Evolutionary conservation across 2,113 vertebrate genomes (phyloP), one percentile per base, ranked within the genome.

Genomic region (Sylvilagus bachmani): DNA sequence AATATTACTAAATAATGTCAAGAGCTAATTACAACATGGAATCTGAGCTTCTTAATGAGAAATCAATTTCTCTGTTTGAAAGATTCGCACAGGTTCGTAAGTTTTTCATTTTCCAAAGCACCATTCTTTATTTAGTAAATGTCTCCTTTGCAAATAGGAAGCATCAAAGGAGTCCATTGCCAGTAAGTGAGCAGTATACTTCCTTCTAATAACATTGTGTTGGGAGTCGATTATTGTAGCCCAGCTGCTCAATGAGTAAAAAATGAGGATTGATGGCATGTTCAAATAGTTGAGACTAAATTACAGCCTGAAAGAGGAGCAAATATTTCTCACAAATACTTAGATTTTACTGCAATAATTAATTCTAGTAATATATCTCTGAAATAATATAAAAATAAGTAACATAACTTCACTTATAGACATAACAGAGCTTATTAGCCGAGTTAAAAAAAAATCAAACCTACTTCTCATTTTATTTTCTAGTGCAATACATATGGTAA

Each of bases 291-390:
- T 84, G 58, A 87, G 55, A 38, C 9, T 93, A 53, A 96, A 83
- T 95, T 95, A 85, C 74, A 1, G 82, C 71, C 92, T 95, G 21
- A 96, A 36, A 84, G 10, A 93, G 25, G n/a, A 86, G 33, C 19
- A 96, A 97, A 85, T 95, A 94, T 90, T 95, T 94, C 70, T 95
- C 79, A 13, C 81, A 96, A 89, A 24, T 89, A 95, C 14, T n/a
- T 79, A 16, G 12, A 94, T 82, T 93, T 97, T 93, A 49, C 69
- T 75, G 55, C 95, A 94, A 90, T 88, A 96, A 94, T 93, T 96
- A 97, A 94, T 91, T 62, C 25, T 92, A 94, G 24, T 62, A 84
- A 94, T 49, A 89, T 44, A 49, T 49, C 36, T 95, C 58, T 89
- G 53, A 74, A 96, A 78, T 77, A 81, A 93, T 88, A 82, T 71